Percentiles rank a stretch among this genome's conserved stretches.
Conservation (phyloP, 2,888 invertebrate genomes). For the Ophioninae sp. region DNA sequence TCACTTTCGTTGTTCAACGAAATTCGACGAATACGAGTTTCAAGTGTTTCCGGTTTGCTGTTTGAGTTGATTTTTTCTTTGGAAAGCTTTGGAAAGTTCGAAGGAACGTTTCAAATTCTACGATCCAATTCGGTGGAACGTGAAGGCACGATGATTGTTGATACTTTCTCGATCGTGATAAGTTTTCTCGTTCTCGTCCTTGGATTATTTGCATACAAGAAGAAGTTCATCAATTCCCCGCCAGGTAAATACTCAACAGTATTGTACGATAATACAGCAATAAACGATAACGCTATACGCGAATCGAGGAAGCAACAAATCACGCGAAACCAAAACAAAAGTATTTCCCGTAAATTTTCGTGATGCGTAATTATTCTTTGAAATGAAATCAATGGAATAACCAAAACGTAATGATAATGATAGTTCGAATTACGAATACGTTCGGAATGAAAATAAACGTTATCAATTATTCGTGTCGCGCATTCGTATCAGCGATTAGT, state of each 20-base stretch:
- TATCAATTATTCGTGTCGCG: not conserved
- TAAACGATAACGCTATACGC: not conserved
- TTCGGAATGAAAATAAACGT: not conserved
- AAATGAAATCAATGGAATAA: too few species aligned
- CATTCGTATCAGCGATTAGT: too few species aligned
- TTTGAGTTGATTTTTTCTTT: constrained; percentile 21
- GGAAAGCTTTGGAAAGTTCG: not conserved
- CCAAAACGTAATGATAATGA: too few species aligned
- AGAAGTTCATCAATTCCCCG: not conserved
- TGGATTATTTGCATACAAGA: constrained; percentile 10
- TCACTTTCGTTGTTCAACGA: too few species aligned
- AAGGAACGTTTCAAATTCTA: not conserved
- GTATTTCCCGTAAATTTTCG: too few species aligned
- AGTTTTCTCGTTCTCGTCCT: constrained; percentile 10
- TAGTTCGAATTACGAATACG: not conserved
- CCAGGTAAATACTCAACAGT: constrained; percentile 28
- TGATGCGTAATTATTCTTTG: too few species aligned
- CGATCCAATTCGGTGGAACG: not conserved
- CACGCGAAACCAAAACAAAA: not conserved
- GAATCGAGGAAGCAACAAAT: not conserved
- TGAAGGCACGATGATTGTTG: constrained; percentile 7
- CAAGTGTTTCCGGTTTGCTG: too few species aligned
- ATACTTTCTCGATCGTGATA: constrained; percentile 10
- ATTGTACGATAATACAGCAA: not conserved
- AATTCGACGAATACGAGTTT: too few species aligned